These are phyloP conservation scores for Hozukius guyotensis DNA, from an alignment of 2,797 vertebrate species.

Conservation along the genomic window DNA sequence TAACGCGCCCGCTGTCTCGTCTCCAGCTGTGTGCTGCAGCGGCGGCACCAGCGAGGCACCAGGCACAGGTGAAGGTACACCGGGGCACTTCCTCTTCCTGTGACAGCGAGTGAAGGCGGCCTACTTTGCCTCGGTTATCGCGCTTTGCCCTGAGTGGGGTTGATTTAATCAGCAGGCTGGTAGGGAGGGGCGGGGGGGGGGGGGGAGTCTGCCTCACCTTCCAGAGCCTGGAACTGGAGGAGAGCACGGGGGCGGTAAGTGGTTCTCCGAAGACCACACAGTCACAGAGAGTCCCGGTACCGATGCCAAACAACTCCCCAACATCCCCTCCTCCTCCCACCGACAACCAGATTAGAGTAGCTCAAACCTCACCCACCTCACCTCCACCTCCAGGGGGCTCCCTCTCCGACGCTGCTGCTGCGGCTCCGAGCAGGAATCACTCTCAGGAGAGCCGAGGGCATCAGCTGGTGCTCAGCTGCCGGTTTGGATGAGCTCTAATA, in stretches of 20 bases:
- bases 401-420: not conserved
- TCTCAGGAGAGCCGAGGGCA: not conserved
- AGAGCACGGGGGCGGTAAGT: constrained; percentile 54
- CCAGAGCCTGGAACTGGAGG: constrained; percentile 49
- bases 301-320: constrained; percentile 48
- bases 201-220: constrained; percentile 43
- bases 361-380: constrained; percentile 46
- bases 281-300: constrained; percentile 49
- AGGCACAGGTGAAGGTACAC: constrained; percentile 67
- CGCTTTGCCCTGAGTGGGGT: constrained; percentile 49
- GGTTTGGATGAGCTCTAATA: constrained; percentile 45
- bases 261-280: constrained; percentile 64
- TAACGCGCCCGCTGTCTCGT: constrained; percentile 36
- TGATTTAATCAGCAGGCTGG: constrained; percentile 77
- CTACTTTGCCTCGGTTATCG: constrained; percentile 76
- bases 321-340: constrained; percentile 46
- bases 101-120: constrained; percentile 76
- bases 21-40: constrained; percentile 67
- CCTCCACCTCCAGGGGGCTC: constrained; percentile 50
- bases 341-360: constrained; percentile 36
- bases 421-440: not conserved
- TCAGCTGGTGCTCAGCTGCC: constrained; percentile 23
- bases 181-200: not conserved
- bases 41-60: constrained; percentile 40
- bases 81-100: constrained; percentile 78